A percentile compares a stretch with the other conserved stretches of the same genome.
phyloP scores from a whole-genome alignment of 2,797 vertebrate genomes.

The Apogon hyalosoma region DNA sequence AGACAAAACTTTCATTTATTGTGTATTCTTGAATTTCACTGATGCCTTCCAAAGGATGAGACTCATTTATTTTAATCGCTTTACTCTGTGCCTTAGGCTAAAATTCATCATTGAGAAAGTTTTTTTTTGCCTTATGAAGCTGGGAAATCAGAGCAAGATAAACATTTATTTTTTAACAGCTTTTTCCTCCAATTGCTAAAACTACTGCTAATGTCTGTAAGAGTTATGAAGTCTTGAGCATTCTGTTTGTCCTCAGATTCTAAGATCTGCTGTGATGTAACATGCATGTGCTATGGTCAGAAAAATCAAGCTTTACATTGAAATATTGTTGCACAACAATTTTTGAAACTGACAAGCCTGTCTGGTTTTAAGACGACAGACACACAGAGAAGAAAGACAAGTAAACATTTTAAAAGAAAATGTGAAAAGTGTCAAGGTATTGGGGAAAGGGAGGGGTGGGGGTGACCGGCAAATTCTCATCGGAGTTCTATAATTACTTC shows the following conservation, averaged over 20 bases:
- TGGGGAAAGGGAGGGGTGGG: slow-evolving; percentile 28
- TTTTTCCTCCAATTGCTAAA: too few species aligned
- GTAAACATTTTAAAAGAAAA: background rate
- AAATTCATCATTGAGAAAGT: too few species aligned
- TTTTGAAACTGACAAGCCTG: slow-evolving; percentile 2
- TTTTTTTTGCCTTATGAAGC: too few species aligned
- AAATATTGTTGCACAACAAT: background rate
- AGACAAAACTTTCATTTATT: background rate
- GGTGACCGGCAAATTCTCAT: slow-evolving; percentile 71
- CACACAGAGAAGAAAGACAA: background rate
- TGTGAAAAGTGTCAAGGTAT: slow-evolving; percentile 16
- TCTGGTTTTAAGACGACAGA: background rate
- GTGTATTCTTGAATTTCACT: slow-evolving; percentile 1
- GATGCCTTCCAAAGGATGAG: slow-evolving; percentile 10
- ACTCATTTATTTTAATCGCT: background rate
- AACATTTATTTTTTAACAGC: too few species aligned
- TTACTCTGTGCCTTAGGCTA: too few species aligned
- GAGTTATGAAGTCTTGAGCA: too few species aligned
- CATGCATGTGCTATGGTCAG: background rate
- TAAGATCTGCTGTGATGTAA: background rate
- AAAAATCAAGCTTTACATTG: slow-evolving; percentile 9
- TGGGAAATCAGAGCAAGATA: too few species aligned
- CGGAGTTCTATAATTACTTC: slow-evolving; percentile 79
- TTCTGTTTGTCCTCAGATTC: slow-evolving; percentile 1
- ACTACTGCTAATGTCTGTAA: too few species aligned